A percentile compares a stretch with the other conserved stretches of the same genome.
Evolutionary conservation across 2,113 vertebrate species (phyloP).

Genomic region (Heliornis fulica): DNA sequence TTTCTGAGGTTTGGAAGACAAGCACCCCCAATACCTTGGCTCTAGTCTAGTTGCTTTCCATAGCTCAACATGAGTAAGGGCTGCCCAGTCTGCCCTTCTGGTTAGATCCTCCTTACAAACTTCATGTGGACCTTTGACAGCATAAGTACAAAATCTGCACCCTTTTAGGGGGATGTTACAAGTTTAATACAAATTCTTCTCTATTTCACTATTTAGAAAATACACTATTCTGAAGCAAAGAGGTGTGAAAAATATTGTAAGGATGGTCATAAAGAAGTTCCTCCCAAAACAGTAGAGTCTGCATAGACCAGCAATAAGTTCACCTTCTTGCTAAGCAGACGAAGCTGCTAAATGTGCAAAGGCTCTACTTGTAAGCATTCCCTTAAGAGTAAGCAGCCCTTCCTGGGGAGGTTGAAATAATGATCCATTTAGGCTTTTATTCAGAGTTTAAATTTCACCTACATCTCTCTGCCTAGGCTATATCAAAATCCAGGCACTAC

Average conservation of each 20-base stretch:
- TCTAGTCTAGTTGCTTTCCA: neutral
- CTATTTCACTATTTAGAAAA: neutral
- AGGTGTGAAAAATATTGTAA: neutral
- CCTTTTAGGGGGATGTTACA: neutral
- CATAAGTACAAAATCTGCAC: neutral
- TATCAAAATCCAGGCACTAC: constrained; percentile 46
- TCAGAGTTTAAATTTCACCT: constrained; percentile 45
- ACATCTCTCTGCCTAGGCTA: neutral
- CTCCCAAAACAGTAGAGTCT: neutral
- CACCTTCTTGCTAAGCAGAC: neutral
- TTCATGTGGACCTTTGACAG: neutral
- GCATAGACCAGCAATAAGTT: neutral
- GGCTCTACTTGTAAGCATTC: neutral
- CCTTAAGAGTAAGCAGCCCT: neutral
- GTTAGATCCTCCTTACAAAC: neutral
- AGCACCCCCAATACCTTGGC: neutral
- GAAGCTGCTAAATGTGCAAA: neutral
- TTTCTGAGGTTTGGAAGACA: neutral
- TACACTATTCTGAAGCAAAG: neutral
- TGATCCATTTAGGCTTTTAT: constrained; percentile 24
- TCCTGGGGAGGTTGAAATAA: constrained; percentile 39
- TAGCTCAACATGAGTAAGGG: neutral
- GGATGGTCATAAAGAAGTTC: neutral
- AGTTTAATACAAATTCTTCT: neutral
- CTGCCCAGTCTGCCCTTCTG: neutral